These are phyloP conservation scores for Myrmecobius fasciatus DNA, from an alignment of 2,113 vertebrate genomes.

Conservation along the genomic window DNA sequence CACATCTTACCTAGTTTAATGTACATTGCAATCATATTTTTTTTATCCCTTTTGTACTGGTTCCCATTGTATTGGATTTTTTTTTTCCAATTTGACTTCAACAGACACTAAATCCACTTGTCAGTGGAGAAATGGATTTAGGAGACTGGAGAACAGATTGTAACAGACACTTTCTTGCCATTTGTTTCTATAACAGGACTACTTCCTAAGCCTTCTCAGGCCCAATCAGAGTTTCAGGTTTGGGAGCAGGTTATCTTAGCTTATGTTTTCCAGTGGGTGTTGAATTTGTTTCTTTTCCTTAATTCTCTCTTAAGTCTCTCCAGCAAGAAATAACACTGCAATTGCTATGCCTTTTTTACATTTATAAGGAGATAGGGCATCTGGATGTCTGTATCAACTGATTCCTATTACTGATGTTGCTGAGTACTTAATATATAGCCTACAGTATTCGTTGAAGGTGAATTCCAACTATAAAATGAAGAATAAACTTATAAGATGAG, in stretches of 20 bases:
- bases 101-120: background rate
- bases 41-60: background rate
- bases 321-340: background rate
- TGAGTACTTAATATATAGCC: background rate
- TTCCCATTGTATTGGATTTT: background rate
- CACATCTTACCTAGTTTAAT: background rate
- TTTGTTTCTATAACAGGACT: background rate
- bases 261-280: background rate
- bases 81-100: background rate
- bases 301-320: background rate
- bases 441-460: background rate
- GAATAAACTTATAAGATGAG: background rate
- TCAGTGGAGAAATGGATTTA: slow-evolving; percentile 11
- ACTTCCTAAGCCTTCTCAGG: background rate
- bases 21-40: background rate
- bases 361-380: background rate
- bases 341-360: background rate
- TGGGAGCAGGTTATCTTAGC: background rate
- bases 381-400: background rate
- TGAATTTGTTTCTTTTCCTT: background rate
- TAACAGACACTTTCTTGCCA: background rate
- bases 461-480: background rate
- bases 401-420: background rate
- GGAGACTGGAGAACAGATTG: background rate
- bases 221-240: background rate